Evolutionary conservation across 2,113 vertebrate species (phyloP).

Genomic region (Chelonoidis abingdonii): DNA sequence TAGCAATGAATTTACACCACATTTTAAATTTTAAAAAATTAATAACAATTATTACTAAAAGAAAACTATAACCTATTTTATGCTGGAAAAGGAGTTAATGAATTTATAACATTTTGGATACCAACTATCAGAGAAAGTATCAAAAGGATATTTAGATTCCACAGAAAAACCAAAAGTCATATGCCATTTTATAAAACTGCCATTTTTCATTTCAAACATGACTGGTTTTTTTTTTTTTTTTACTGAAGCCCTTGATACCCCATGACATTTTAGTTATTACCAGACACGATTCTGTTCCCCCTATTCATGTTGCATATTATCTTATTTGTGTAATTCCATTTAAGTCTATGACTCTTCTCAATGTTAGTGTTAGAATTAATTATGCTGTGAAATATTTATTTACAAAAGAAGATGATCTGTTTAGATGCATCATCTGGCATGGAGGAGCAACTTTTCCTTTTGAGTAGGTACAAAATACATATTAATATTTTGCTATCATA

Average conservation of each 20-base stretch:
- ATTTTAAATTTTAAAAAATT: not conserved
- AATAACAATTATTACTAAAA: not conserved
- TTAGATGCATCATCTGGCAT: not conserved
- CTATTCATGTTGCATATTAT: not conserved
- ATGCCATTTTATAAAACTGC: not conserved
- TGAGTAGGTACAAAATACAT: not conserved
- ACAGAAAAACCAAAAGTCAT: not conserved
- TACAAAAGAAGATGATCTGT: not conserved
- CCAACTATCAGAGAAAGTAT: not conserved
- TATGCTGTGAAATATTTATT: not conserved
- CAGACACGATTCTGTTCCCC: not conserved
- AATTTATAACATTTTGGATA: not conserved
- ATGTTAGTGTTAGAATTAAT: not conserved
- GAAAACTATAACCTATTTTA: not conserved
- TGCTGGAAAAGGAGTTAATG: not conserved
- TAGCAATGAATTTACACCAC: not conserved
- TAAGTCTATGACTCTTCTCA: slow-evolving; percentile 17
- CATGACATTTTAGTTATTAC: not conserved
- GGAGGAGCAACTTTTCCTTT: not conserved
- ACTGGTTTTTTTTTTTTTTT: not conserved
- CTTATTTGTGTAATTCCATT: not conserved
- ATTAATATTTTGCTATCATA: not conserved
- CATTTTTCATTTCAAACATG: not conserved
- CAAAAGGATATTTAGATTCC: not conserved
- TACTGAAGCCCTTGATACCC: not conserved